Conservation (phyloP, 92 coral and sea anemone genomes). For the Siderastrea radians region DNA sequence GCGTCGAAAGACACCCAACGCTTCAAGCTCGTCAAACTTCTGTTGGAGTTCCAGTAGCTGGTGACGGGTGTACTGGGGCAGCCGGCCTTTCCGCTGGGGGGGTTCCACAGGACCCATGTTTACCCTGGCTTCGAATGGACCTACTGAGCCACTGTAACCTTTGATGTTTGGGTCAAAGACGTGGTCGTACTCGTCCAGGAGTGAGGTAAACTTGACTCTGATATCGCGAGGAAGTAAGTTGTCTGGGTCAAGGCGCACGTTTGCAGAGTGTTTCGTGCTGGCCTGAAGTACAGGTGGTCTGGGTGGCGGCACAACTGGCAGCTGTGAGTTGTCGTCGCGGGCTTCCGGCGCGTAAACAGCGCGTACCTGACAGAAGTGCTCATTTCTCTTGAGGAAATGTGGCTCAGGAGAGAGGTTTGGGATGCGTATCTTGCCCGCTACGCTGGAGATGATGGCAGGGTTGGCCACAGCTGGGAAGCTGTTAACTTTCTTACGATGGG, state of each 20-base stretch:
- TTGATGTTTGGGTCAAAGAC: slow-evolving; percentile 49
- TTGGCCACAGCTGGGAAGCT: slow-evolving; percentile 58
- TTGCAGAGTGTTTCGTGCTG: not conserved
- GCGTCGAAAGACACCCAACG: slow-evolving; percentile 42
- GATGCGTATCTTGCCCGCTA: slow-evolving; percentile 65
- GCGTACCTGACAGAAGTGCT: slow-evolving; percentile 65
- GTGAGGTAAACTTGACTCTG: slow-evolving; percentile 18
- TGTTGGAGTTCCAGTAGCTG: slow-evolving; percentile 49
- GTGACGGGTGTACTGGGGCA: slow-evolving; percentile 53
- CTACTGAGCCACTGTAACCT: slow-evolving; percentile 65
- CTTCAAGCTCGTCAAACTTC: slow-evolving; percentile 55
- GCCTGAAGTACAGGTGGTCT: not conserved
- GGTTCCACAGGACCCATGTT: slow-evolving; percentile 85
- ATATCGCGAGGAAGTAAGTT: slow-evolving; percentile 17
- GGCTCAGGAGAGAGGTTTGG: slow-evolving; percentile 60
- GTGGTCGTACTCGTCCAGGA: slow-evolving; percentile 24
- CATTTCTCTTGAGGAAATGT: slow-evolving; percentile 55
- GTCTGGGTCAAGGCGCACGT: slow-evolving; percentile 62
- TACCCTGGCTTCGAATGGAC: slow-evolving; percentile 71
- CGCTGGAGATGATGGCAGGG: slow-evolving; percentile 56
- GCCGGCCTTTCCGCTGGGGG: slow-evolving; percentile 64
- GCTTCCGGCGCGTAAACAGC: slow-evolving; percentile 45
- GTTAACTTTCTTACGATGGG: slow-evolving; percentile 16
- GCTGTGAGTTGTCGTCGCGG: not conserved
- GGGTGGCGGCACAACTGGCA: not conserved